A percentile compares a stretch with the other conserved stretches of the same genome.
phyloP scores from a whole-genome alignment of 2,888 invertebrate genomes.

The Lottia scabra region DNA sequence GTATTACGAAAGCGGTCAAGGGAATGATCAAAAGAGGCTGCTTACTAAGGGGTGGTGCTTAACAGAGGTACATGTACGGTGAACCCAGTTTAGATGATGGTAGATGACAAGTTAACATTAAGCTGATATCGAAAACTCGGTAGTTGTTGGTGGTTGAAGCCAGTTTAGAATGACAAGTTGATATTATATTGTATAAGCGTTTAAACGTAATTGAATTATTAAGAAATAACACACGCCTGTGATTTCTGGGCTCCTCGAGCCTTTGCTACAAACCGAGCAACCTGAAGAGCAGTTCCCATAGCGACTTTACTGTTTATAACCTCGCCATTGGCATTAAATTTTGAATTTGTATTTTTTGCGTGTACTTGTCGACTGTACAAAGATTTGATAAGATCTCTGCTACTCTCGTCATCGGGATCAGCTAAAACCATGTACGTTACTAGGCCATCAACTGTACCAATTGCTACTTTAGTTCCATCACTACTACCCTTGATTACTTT shows the following conservation, averaged over 20 bases:
- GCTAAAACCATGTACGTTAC: conserved; percentile 88
- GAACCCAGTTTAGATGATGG: no score
- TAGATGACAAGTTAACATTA: no score
- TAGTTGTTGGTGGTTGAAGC: no score
- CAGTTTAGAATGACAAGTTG: no score
- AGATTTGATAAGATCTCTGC: conserved; percentile 52
- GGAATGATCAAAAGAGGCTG: no score
- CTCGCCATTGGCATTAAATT: conserved; percentile 40
- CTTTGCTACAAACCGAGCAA: conserved; percentile 63
- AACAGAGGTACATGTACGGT: no score
- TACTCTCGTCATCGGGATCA: conserved; percentile 71
- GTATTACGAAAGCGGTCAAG: no score
- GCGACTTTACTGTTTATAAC: conserved; percentile 47
- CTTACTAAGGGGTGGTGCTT: no score
- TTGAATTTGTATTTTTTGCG: conserved; percentile 28
- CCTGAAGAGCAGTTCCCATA: conserved; percentile 61
- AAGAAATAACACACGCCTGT: conserved; percentile 59
- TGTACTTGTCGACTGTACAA: conserved; percentile 54
- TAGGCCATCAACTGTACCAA: conserved; percentile 94
- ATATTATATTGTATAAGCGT: no score
- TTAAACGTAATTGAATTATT: not conserved
- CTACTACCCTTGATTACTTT: conserved; percentile 60
- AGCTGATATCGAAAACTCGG: no score
- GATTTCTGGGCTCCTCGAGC: conserved; percentile 60
- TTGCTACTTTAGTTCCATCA: conserved; percentile 72